A percentile compares a stretch with the other conserved stretches of the same genome.
Evolutionary conservation across 2,888 invertebrate genomes (phyloP).

Genomic region (Gymnoscelis rufifasciata): DNA sequence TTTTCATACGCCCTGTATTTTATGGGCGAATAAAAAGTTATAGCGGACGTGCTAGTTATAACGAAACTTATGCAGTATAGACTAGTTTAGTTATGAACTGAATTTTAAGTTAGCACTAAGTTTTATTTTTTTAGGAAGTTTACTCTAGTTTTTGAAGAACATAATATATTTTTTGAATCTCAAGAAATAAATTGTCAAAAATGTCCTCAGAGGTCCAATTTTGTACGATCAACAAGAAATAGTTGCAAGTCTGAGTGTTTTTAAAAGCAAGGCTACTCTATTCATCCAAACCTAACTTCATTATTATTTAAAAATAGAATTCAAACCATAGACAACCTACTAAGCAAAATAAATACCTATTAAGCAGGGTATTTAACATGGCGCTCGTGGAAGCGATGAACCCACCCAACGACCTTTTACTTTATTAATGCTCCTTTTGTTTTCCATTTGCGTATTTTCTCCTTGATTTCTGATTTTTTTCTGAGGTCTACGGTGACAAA

Average conservation of each 20-base stretch:
- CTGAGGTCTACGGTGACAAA: neutral
- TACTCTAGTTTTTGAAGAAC: too few relatives aligned
- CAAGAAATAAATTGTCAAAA: too few relatives aligned
- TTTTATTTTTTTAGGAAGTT: too few relatives aligned
- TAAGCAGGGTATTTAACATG: slow-evolving; percentile 14
- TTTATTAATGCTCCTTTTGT: slow-evolving; percentile 14
- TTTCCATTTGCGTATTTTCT: slow-evolving; percentile 20
- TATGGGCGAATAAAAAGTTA: slow-evolving; percentile 6
- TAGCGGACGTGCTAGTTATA: neutral
- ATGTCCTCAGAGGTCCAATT: too few relatives aligned
- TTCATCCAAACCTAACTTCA: too few relatives aligned
- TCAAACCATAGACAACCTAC: neutral
- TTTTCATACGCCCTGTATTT: slow-evolving; percentile 12
- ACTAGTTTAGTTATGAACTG: too few relatives aligned
- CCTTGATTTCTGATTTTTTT: neutral
- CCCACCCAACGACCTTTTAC: slow-evolving; percentile 22
- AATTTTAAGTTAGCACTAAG: too few relatives aligned
- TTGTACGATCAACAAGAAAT: too few relatives aligned
- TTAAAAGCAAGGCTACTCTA: too few relatives aligned
- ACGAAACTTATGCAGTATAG: neutral
- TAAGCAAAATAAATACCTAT: slow-evolving; percentile 8
- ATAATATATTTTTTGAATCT: too few relatives aligned
- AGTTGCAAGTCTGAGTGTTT: too few relatives aligned
- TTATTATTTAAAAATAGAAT: too few relatives aligned
- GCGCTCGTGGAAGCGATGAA: slow-evolving; percentile 20